Base-by-base conservation (phyloP, 2,113 vertebrate species). In the Catharus fuscescens region DNA sequence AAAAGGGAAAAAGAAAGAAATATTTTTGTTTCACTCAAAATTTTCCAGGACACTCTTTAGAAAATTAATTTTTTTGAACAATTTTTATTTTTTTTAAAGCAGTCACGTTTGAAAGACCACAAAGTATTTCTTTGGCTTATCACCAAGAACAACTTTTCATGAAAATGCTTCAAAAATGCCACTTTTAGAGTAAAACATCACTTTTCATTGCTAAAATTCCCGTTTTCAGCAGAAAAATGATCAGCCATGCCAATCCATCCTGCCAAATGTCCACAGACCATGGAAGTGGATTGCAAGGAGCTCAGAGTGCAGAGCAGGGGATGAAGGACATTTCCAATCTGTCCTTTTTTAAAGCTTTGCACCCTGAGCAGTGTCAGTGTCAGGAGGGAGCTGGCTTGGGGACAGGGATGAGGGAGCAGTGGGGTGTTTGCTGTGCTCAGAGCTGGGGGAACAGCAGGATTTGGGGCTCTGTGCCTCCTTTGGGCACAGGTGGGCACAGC, bases 401-500 rank as follows among this genome's bases (percentile, higher is more conserved):
- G 66, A 31, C 34, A 7, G 3, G 88, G 50, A 34, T 32, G 23
- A 59, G 57, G 83, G 76, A 67, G 45, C 26, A 44, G 10, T 3
- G 31, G 50, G 67, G 19, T 61, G 4, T 87, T 88, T 66, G 86
- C 61, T 69, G 38, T 62, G 42, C 34, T 54, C 29, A 3, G 62
- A 53, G 80, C 83, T 94, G 3, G 0, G 61, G 57, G 73, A 78
- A 69, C 72, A 47, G 5, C 48, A 2, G 29, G 12, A 40, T 40
- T 40, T 40, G 40, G 12, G 40, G 40, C 40, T 40, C 40, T 38
- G 38, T 38, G 38, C 38, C 10, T 38, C 38, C 10, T 38, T 38
- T 38, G 38, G 38, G 38, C 4, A 11, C 97, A 97, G 98, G 96
- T 83, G 98, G 97, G 50, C 61, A 60, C 31, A 14, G 91, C 93